phyloP scores from a whole-genome alignment of 2,888 invertebrate genomes.

The Matsumyia berberina region DNA sequence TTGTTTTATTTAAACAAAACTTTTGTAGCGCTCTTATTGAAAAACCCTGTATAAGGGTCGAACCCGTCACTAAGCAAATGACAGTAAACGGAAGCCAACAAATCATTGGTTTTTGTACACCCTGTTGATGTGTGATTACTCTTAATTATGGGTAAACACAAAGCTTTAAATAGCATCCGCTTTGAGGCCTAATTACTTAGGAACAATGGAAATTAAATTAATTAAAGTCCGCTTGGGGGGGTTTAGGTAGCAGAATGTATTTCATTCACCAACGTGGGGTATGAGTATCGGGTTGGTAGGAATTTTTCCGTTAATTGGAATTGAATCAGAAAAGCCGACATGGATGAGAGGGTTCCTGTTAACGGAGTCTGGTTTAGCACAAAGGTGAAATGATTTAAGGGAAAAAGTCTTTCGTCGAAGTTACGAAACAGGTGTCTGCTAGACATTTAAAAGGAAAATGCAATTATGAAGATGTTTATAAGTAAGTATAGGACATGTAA shows the following conservation, averaged over 20 bases:
- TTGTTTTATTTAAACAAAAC: too few species aligned
- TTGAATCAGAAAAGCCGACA: slow-evolving; percentile 5
- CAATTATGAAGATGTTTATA: too few species aligned
- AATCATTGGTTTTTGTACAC: not conserved
- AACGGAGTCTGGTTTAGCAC: too few species aligned
- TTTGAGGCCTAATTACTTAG: slow-evolving; percentile 21
- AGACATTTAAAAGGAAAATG: too few species aligned
- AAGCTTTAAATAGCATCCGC: slow-evolving; percentile 15
- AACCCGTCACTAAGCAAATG: too few species aligned
- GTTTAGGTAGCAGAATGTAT: not conserved
- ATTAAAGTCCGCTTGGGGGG: slow-evolving; percentile 18
- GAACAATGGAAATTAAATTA: slow-evolving; percentile 35
- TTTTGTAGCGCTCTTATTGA: too few species aligned
- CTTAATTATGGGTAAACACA: slow-evolving; percentile 19
- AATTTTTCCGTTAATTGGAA: slow-evolving; percentile 33
- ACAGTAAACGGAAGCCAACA: too few species aligned
- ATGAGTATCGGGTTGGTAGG: slow-evolving; percentile 21
- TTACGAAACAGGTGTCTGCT: too few species aligned
- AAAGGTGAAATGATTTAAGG: too few species aligned
- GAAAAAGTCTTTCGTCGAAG: too few species aligned
- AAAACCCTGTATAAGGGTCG: too few species aligned
- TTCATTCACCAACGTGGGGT: slow-evolving; percentile 8
- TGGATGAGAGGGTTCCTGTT: not conserved
- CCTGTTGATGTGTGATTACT: slow-evolving; percentile 24
- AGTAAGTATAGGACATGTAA: too few species aligned